phyloP scores from a whole-genome alignment of 2,113 vertebrate species.

The Datnioides undecimradiatus region DNA sequence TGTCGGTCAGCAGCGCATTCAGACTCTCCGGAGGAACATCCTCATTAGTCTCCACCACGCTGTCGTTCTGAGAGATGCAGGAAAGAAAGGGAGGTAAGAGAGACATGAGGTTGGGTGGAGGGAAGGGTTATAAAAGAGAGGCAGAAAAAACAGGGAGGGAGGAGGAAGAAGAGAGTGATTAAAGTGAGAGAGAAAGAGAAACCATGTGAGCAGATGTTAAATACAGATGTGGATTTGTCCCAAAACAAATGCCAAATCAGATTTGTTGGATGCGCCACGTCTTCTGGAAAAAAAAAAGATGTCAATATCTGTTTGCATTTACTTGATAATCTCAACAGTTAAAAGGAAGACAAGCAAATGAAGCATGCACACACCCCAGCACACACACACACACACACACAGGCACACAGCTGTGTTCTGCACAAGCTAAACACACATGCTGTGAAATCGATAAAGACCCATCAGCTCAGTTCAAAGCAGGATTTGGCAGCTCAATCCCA shows the following conservation, averaged over 20 bases:
- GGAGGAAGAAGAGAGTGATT: background rate
- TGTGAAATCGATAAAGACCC: constrained; percentile 50
- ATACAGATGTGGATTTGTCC: constrained; percentile 47
- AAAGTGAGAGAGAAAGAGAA: constrained; percentile 10
- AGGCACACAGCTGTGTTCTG: constrained; percentile 22
- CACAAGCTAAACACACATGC: constrained; percentile 47
- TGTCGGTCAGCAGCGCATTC: constrained; percentile 89
- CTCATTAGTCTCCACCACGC: constrained; percentile 86
- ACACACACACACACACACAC: constrained; percentile 10
- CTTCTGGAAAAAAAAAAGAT: constrained; percentile 29
- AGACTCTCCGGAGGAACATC: constrained; percentile 82
- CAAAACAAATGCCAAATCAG: constrained; percentile 54
- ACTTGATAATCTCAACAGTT: background rate
- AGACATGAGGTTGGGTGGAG: background rate
- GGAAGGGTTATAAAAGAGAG: background rate
- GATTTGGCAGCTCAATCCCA: constrained; percentile 40
- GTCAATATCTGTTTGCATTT: constrained; percentile 12
- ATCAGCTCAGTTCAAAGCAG: constrained; percentile 52
- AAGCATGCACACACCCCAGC: constrained; percentile 3
- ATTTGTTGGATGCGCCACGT: constrained; percentile 39
- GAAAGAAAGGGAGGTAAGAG: constrained; percentile 10
- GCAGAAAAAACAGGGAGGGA: constrained; percentile 5
- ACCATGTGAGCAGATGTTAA: constrained; percentile 48
- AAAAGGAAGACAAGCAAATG: constrained; percentile 16
- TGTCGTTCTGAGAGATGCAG: constrained; percentile 86